Base-by-base conservation (phyloP, 2,113 vertebrate genomes). In the Anoura caudifer region DNA sequence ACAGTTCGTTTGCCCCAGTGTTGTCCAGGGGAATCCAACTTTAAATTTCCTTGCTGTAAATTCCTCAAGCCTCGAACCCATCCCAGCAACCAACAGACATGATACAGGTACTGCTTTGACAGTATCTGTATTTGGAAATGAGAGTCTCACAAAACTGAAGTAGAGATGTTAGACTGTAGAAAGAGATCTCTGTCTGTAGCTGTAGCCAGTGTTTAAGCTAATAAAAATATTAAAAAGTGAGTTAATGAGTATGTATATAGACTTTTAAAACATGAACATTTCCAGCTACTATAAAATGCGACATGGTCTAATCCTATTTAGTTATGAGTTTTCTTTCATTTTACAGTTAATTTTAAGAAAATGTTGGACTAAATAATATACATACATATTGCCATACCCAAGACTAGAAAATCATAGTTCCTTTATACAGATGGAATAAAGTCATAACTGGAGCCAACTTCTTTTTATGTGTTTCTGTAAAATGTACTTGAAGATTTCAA, bases 311-410 rank as follows among this genome's bases (percentile, higher is more conserved):
- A 67, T 92, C 15, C 14, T 43, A 45, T 56, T 73, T 86, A 73
- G 50, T 85, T 90, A 52, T 45, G 81, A 50, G 24, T 89, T 95
- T 61, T 88, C 41, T 94, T 95, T 96, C 26, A 93, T 69, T 91
- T 95, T 93, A 52, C 5, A 72, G 14, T 67, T 80, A 75, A 54
- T 79, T 45, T 86, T 41, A 65, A 36, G 7, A 41, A 72, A 92
- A 14, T 41, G 6, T 38, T 87, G 19, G 45, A 36, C 50, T 90
- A 33, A 94, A 76, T 41, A 90, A 86, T 83, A 97, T 93, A 92
- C 13, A 61, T 69, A 54, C 12, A 56, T 72, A 38, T 91, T 80
- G 12, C 36, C 47, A 70, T 47, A 73, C 26, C 22, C 41, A 41
- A 73, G 14, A 41, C 8, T 69, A 19, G 56, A 91, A 94, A 85